Evolutionary conservation across 2,888 invertebrate species (phyloP).

Genomic region (Oligia fasciuncula): DNA sequence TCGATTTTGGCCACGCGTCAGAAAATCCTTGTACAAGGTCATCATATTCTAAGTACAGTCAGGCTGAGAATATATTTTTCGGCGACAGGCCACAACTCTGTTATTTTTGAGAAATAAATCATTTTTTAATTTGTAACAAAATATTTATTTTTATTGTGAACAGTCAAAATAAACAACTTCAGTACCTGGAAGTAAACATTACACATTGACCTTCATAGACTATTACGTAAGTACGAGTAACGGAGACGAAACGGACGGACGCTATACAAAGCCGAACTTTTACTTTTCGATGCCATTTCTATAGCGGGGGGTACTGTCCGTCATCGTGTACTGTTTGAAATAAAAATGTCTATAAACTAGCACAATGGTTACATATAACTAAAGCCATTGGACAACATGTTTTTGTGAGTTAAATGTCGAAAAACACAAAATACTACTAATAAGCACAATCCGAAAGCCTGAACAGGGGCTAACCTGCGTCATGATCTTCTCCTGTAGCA

Average conservation of each 20-base stretch:
- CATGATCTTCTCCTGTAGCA: slow-evolving; percentile 99
- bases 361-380: neutral
- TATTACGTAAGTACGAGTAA: neutral
- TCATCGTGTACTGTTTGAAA: neutral
- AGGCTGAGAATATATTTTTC: too few species aligned
- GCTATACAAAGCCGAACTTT: neutral
- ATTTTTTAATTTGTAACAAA: too few species aligned
- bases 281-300: neutral
- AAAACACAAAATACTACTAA: neutral
- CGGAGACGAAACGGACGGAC: neutral
- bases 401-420: neutral
- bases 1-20: neutral
- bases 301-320: neutral
- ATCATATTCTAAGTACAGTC: too few species aligned
- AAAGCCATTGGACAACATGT: neutral
- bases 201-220: neutral
- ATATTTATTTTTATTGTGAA: too few species aligned
- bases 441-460: neutral
- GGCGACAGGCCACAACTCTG: too few species aligned
- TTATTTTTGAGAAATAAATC: too few species aligned
- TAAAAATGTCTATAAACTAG: neutral
- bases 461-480: slow-evolving; percentile 91
- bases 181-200: neutral
- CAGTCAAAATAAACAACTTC: too few species aligned
- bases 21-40: neutral